Conservation (phyloP, 1,140 invertebrate species). For the Megalonaias nervosa region DNA sequence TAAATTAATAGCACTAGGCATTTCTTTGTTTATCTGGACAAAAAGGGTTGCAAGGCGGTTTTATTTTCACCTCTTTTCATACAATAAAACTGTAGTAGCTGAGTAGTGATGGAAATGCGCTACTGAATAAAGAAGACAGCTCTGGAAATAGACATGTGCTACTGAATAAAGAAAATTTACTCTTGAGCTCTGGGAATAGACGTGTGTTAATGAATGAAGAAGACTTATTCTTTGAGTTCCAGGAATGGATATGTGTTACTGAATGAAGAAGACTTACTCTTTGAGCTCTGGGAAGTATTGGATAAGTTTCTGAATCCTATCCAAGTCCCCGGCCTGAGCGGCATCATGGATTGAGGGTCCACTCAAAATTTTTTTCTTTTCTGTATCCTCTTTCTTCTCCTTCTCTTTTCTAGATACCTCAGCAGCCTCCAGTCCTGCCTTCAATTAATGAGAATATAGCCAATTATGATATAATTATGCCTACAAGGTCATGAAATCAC, state of each 20-base stretch:
- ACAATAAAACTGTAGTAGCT: too few relatives aligned
- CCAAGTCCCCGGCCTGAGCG: conserved; percentile 52
- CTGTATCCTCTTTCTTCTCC: conserved; percentile 41
- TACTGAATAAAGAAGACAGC: conserved; percentile 25
- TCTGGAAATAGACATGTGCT: conserved; percentile 54
- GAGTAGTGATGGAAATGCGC: neutral
- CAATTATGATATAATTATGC: too few relatives aligned
- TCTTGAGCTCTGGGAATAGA: conserved; percentile 59
- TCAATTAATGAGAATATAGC: neutral
- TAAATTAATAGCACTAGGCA: too few relatives aligned
- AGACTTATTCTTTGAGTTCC: conserved; percentile 61
- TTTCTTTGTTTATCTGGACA: too few relatives aligned
- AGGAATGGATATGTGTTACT: conserved; percentile 47
- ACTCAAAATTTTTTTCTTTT: conserved; percentile 37
- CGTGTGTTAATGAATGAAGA: conserved; percentile 20
- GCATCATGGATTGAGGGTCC: conserved; percentile 64
- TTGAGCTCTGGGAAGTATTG: conserved; percentile 60
- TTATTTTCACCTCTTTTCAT: too few relatives aligned
- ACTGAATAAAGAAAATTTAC: conserved; percentile 40
- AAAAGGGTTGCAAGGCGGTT: too few relatives aligned
- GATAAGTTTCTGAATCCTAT: conserved; percentile 57
- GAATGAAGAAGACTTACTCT: conserved; percentile 46
- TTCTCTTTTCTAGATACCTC: conserved; percentile 47
- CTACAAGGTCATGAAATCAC: too few relatives aligned
- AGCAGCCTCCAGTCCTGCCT: conserved; percentile 52